These are phyloP conservation scores for Otus sunia DNA, from an alignment of 2,113 vertebrate genomes.

Conservation along the genomic window DNA sequence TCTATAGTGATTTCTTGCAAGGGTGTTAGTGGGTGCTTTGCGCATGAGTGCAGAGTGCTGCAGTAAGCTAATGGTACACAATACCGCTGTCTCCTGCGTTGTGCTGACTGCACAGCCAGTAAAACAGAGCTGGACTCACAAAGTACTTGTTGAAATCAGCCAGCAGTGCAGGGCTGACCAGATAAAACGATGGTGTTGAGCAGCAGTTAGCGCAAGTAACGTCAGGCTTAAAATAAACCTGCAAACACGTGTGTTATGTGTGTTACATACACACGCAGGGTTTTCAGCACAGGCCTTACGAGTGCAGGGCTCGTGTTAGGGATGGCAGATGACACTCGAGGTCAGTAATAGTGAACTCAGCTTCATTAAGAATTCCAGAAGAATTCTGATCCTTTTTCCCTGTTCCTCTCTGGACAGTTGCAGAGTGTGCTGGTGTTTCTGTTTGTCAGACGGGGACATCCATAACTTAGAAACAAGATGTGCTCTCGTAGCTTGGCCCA, in stretches of 20 bases:
- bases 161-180: neutral
- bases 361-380: neutral
- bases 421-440: neutral
- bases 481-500: neutral
- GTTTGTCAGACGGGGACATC: neutral
- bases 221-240: neutral
- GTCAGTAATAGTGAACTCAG: neutral
- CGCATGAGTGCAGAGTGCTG: neutral
- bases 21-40: neutral
- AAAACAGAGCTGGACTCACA: neutral
- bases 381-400: neutral
- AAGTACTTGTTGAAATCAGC: conserved; percentile 27
- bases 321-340: neutral
- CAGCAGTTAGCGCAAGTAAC: neutral
- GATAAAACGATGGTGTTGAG: neutral
- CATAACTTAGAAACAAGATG: neutral
- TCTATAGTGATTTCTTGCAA: neutral
- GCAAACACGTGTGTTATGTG: neutral
- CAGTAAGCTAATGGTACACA: neutral
- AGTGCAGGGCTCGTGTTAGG: neutral
- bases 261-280: fast-evolving
- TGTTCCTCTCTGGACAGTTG: neutral
- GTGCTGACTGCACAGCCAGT: neutral
- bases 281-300: neutral
- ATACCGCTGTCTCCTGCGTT: neutral